These are phyloP conservation scores for Trididemnum nubilum DNA, from an alignment of 23 tunicate genomes.

Conservation along the genomic window DNA sequence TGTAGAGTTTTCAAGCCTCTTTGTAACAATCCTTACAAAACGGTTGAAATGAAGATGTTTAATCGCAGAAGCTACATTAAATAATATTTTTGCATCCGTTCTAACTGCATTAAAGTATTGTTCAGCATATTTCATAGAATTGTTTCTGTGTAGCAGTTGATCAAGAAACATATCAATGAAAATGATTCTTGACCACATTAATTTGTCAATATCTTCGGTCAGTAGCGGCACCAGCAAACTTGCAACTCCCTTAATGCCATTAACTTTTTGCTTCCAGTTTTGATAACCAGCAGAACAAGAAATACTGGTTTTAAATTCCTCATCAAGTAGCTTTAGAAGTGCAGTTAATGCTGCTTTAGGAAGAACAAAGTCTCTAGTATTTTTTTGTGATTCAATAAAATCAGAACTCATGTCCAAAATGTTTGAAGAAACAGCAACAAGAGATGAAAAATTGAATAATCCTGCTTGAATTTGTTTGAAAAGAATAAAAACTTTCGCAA, in stretches of 20 bases:
- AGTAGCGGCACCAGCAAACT: background rate
- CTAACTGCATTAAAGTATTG: conserved; percentile 37
- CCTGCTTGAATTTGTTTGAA: conserved; percentile 9
- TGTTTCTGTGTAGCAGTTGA: conserved; percentile 45
- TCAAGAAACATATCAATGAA: conserved; percentile 63
- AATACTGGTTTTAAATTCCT: conserved; percentile 25
- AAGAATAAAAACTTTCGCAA: conserved; percentile 38
- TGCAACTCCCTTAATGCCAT: conserved; percentile 32
- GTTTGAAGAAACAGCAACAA: conserved; percentile 25
- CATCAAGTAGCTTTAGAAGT: background rate
- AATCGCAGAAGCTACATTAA: conserved; percentile 4
- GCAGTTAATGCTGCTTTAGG: background rate
- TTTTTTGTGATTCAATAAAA: conserved; percentile 28
- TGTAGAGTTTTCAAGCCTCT: conserved; percentile 26
- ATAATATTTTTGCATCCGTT: conserved; percentile 31
- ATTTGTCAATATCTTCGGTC: conserved; percentile 1
- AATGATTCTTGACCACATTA: conserved; percentile 43
- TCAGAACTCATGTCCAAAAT: conserved; percentile 2
- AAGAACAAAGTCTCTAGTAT: background rate
- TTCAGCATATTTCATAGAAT: background rate
- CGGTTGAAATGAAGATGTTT: conserved; percentile 4
- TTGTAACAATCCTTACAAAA: conserved; percentile 42
- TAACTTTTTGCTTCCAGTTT: conserved; percentile 47
- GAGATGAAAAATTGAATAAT: conserved; percentile 27
- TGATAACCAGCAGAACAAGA: conserved; percentile 25